Conservation (phyloP, 2,888 invertebrate genomes). For the Bellardia pandia region DNA sequence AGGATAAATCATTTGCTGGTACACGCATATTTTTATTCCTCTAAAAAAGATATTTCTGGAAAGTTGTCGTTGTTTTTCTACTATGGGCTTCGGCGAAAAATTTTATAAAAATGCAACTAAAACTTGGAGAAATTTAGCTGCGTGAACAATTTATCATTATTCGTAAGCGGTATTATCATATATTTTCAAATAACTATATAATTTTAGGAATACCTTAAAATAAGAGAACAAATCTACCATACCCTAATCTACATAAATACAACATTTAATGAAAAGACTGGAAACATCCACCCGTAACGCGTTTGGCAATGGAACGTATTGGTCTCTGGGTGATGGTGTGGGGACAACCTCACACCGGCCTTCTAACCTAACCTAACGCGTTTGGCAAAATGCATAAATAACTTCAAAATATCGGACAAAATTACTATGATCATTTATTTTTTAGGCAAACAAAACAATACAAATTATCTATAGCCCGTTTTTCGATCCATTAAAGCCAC, state of each 20-base stretch:
- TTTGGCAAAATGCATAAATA: conserved; percentile 27
- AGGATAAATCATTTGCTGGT: too few relatives aligned
- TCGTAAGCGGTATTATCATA: conserved; percentile 38
- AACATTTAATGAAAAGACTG: not conserved
- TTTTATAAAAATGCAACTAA: not conserved
- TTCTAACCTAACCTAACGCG: too few relatives aligned
- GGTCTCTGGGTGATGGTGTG: too few relatives aligned
- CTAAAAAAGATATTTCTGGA: not conserved
- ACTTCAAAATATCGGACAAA: not conserved
- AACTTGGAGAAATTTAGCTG: not conserved
- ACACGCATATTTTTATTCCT: not conserved
- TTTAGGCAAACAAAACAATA: conserved; percentile 22
- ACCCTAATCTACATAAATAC: not conserved
- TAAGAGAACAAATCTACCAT: not conserved
- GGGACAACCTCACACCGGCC: too few relatives aligned
- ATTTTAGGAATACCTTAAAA: conserved; percentile 39
- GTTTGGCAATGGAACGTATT: too few relatives aligned
- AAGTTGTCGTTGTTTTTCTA: conserved; percentile 1
- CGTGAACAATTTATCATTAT: not conserved
- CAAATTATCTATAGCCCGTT: not conserved
- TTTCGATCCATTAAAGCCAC: conserved; percentile 11
- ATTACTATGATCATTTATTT: conserved; percentile 37
- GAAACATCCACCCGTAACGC: not conserved
- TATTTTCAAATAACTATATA: conserved; percentile 47
- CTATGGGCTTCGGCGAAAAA: not conserved